Conservation (phyloP, 2,888 invertebrate genomes). For the Tenthredo livida region DNA sequence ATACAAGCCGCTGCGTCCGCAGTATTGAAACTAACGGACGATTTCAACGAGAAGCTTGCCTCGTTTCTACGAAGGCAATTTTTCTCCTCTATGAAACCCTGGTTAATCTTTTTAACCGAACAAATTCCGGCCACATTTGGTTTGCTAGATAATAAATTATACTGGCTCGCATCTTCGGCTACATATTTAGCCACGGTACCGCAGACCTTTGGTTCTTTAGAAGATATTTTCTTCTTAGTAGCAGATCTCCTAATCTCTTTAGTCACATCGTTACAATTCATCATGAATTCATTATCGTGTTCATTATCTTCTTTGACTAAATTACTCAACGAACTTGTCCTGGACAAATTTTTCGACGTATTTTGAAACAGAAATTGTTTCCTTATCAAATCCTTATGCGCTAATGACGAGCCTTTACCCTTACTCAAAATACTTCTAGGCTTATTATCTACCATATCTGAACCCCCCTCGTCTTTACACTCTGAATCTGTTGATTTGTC, state of each 20-base stretch:
- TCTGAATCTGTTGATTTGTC: background rate
- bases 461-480: background rate
- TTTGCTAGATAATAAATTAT: slow-evolving; percentile 21
- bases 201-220: background rate
- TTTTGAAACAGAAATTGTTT: slow-evolving; percentile 31
- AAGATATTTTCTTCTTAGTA: slow-evolving; percentile 6
- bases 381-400: slow-evolving; percentile 43
- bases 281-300: background rate
- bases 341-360: background rate
- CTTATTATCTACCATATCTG: slow-evolving; percentile 11
- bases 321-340: slow-evolving; percentile 41
- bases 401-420: slow-evolving; percentile 15
- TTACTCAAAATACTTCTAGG: background rate
- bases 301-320: background rate
- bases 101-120: background rate
- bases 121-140: background rate
- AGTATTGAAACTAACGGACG: background rate
- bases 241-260: slow-evolving; percentile 37
- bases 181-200: background rate
- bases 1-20: background rate
- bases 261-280: slow-evolving; percentile 9
- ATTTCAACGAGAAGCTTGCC: background rate
- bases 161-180: background rate
- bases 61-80: background rate
- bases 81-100: background rate